A percentile compares a stretch with the other conserved stretches of the same genome.
These are phyloP conservation scores for Limnephilus lunatus DNA, from an alignment of 2,888 invertebrate genomes.

Conservation along the genomic window DNA sequence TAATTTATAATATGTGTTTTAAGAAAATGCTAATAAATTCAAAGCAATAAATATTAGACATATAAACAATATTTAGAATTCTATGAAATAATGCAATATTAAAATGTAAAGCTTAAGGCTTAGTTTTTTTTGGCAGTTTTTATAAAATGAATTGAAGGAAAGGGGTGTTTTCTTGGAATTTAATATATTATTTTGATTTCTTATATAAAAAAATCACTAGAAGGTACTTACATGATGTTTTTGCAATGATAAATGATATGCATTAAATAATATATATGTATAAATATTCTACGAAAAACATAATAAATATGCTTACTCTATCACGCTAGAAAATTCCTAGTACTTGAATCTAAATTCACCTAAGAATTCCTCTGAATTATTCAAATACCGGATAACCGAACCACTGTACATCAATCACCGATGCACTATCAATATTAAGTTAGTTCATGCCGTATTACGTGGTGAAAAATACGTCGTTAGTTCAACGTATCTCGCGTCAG, in stretches of 20 bases:
- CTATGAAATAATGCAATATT: too few relatives aligned
- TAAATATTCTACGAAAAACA: neutral
- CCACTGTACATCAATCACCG: conserved; percentile 17
- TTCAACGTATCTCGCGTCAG: neutral
- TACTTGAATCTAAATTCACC: neutral
- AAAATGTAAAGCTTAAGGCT: too few relatives aligned
- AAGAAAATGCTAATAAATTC: too few relatives aligned
- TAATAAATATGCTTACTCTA: neutral
- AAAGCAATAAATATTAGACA: too few relatives aligned
- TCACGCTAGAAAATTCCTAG: neutral
- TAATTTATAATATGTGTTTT: neutral
- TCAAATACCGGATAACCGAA: neutral
- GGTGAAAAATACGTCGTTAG: neutral
- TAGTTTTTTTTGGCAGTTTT: too few relatives aligned
- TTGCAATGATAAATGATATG: neutral
- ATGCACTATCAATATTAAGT: conserved; percentile 16
- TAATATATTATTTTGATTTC: neutral
- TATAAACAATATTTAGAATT: too few relatives aligned
- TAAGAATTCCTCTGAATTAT: neutral
- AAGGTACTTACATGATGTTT: neutral
- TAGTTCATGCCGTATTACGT: neutral
- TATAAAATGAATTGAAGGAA: neutral
- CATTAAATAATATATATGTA: too few relatives aligned
- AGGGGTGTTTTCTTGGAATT: neutral
- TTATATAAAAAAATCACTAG: neutral